Base-by-base conservation (phyloP, 2,888 invertebrate species). In the Plagiodera versicolora region DNA sequence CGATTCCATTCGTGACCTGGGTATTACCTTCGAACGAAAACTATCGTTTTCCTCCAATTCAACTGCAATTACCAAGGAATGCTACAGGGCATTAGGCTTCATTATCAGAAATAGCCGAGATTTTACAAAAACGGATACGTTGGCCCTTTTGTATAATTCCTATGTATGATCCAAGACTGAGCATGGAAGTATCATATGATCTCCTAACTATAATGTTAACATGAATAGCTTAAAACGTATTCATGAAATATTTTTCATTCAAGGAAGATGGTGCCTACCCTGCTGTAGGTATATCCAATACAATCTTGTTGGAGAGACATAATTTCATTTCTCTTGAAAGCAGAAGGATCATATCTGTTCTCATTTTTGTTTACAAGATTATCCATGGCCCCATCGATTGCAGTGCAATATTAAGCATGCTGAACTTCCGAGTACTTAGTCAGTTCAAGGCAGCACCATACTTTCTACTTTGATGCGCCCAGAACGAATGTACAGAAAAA, bases 211-310 rank as follows among this genome's bases (percentile, higher is more conserved):
- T 46, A 18, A 46, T 20, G 18, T 46, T 46, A 18, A 18, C 18
- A 18, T 46, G 18, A 17, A 46, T 46, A 18, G 46, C 11, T 19
- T 46, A 18, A 19, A 46, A 46, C 46, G 46, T 18, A 11, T 46
- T 39, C 39, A 46, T 46, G 3, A 46, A 18, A 46, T 46, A 46
- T 10, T n/a, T 46, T 1, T 46, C 46, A 6, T 46, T 46, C 46
- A 46, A 46, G 46, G 20, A 46, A 46, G 46, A 46, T 46, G 46
- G 18, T 46, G 20, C n/a, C 11, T 11, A 46, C 46, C 19, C 46
- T 46, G 46, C 46, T 46, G n/a, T 17, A 2, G 46, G 18, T 14
- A 46, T 18, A 46, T 46, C 46, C 5, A 18, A 46, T 18, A 46
- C 18, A 6, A n/a, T 19, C 8, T 46, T 46, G 18, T 46, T 46